These are phyloP conservation scores for Myotis planiceps DNA, from an alignment of 2,797 vertebrate genomes.

Conservation along the genomic window DNA sequence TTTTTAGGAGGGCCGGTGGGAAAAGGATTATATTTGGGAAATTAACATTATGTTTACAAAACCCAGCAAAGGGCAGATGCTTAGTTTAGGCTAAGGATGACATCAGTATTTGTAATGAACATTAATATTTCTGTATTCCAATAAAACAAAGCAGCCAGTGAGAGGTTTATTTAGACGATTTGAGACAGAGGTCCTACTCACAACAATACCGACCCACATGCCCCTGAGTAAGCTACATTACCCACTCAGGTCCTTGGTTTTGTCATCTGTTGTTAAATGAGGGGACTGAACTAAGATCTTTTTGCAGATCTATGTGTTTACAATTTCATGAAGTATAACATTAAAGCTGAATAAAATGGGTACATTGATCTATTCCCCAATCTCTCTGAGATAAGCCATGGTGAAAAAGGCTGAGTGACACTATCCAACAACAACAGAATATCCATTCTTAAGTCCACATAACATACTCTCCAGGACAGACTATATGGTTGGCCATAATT, in stretches of 20 bases:
- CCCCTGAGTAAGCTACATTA: not conserved
- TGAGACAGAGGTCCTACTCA: not conserved
- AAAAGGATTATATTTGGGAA: not conserved
- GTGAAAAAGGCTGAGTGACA: not conserved
- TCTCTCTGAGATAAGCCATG: not conserved
- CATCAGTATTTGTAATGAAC: not conserved
- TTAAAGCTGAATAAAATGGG: not conserved
- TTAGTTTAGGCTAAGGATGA: not conserved
- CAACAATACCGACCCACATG: not conserved
- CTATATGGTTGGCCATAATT: not conserved
- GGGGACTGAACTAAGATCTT: not conserved
- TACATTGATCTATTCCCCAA: not conserved
- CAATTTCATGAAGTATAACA: not conserved
- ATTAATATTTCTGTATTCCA: not conserved
- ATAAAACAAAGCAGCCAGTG: not conserved
- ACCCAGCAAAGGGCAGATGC: not conserved
- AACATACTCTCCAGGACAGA: not conserved
- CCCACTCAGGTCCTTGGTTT: not conserved
- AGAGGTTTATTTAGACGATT: not conserved
- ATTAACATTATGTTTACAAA: not conserved
- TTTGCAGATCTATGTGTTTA: not conserved
- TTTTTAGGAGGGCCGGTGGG: not conserved
- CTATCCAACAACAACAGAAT: not conserved
- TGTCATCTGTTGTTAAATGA: not conserved
- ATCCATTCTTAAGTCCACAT: not conserved